Base-by-base conservation (phyloP, 1,140 invertebrate species). In the Temnothorax longispinosus region DNA sequence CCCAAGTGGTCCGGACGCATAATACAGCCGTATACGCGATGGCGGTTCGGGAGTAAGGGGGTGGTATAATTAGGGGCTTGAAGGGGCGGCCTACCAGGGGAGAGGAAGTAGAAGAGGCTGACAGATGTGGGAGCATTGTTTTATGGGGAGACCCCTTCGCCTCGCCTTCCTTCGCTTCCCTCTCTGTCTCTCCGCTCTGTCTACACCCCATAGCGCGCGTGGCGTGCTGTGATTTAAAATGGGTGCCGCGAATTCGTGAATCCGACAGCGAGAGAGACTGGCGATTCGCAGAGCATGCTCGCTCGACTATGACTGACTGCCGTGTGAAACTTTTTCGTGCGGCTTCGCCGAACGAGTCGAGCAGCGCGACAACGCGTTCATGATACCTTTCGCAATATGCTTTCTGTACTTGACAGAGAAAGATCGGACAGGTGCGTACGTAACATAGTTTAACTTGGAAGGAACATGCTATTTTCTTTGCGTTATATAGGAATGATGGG, bases 91-190 rank as follows among this genome's bases (percentile, higher is more conserved):
- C 87, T 87, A 86, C 85, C 72, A 90, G 74, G 91, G 91, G 90
- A 91, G 90, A 93, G 91, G 90, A 94, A 92, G 93, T 92, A 95
- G 93, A 95, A 95, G 94, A 95, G 95, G 93, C 95, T 95, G 95
- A 95, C 95, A 95, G 95, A 95, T 95, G 95, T 95, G 95, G 95
- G 95, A 95, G 94, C 95, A 95, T 95, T 95, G 95, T 95, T 95
- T 95, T 95, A 95, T 93, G 94, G 93, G 93, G 93, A 92, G 92
- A 93, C 91, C 92, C 87, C 81, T 58, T 86, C 47, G 67, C 92
- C 88, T 89, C 88, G 62, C 89, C 89, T 71, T 69, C 69, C 62
- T 81, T 81, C 38, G 71, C 44, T 76, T 54, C 85, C 52, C 69
- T 87, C 78, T 86, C 78, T 74, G 77, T 86, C 85, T 89, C 86